A percentile compares a stretch with the other conserved stretches of the same genome.
Conservation (phyloP, 64 coral and sea anemone genomes). For the Astreopora myriophthalma region DNA sequence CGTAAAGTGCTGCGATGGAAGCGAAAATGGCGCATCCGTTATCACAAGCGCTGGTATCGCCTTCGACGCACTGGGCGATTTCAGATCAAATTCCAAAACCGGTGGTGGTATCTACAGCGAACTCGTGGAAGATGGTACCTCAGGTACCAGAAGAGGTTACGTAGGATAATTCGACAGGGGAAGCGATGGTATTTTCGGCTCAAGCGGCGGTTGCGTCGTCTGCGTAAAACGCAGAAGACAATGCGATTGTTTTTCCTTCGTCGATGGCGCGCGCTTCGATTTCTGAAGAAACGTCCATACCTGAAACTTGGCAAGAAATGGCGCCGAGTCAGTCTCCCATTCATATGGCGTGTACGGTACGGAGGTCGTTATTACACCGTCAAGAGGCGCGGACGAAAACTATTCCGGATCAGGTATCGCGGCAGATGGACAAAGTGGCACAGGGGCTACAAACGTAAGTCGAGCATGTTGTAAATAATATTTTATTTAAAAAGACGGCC, state of each 20-base stretch:
- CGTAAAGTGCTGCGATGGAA: slow-evolving; percentile 11
- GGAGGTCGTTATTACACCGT: background rate
- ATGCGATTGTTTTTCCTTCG: background rate
- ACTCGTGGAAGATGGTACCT: slow-evolving; percentile 12
- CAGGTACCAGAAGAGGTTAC: background rate
- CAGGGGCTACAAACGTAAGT: slow-evolving; percentile 1
- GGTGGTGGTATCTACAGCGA: background rate
- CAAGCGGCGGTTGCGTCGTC: background rate
- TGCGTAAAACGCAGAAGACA: background rate
- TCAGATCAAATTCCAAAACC: slow-evolving; percentile 2
- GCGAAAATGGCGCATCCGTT: background rate
- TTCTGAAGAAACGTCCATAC: background rate
- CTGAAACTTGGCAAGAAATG: background rate
- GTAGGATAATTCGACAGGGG: background rate
- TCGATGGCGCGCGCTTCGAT: background rate
- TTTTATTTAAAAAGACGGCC: too few species aligned
- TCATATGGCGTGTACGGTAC: background rate
- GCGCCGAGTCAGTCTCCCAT: background rate
- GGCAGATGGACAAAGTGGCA: background rate
- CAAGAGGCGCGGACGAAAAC: background rate
- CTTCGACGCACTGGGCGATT: slow-evolving; percentile 1
- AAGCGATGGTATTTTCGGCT: background rate
- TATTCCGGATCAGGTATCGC: background rate
- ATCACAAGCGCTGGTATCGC: background rate
- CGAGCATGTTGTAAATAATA: background rate